Evolutionary conservation across 2,113 vertebrate species (phyloP).

Genomic region (Oophaga pumilio): DNA sequence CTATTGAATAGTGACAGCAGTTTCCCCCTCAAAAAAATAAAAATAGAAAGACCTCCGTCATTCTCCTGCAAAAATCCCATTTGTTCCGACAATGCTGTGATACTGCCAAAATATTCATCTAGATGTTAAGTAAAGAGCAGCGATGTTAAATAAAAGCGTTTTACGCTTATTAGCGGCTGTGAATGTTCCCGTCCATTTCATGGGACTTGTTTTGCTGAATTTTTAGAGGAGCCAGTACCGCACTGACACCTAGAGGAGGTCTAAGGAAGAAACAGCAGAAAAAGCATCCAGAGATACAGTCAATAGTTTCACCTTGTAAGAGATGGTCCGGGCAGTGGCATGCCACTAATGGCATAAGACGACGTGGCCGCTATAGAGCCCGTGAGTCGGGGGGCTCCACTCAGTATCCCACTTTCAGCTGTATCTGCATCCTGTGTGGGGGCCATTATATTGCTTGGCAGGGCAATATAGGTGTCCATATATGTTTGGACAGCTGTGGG

Average conservation of each 20-base stretch:
- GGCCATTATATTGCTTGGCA: no score
- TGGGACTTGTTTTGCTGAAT: not conserved
- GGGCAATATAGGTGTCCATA: no score
- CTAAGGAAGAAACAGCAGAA: not conserved
- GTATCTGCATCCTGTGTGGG: no score
- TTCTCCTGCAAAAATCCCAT: not conserved
- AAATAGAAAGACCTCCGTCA: no score
- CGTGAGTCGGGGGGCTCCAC: no score
- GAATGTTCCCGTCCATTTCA: not conserved
- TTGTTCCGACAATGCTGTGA: not conserved
- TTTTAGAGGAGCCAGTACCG: not conserved
- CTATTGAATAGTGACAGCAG: not conserved
- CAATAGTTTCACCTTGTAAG: no score
- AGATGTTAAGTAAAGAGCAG: conserved; percentile 16
- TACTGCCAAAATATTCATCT: conserved; percentile 11
- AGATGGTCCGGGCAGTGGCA: no score
- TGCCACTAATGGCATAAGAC: no score
- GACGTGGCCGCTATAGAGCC: no score
- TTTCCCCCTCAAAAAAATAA: no score
- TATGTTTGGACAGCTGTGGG: no score
- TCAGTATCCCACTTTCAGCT: no score
- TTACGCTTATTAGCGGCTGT: conserved; percentile 12
- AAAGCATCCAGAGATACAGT: not conserved
- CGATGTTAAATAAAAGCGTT: conserved; percentile 1
- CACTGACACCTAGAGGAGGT: conserved; percentile 9